Percentiles rank a stretch among this genome's conserved stretches.
Evolutionary conservation across 2,888 invertebrate species (phyloP).

Genomic region (Protophormia terraenovae): DNA sequence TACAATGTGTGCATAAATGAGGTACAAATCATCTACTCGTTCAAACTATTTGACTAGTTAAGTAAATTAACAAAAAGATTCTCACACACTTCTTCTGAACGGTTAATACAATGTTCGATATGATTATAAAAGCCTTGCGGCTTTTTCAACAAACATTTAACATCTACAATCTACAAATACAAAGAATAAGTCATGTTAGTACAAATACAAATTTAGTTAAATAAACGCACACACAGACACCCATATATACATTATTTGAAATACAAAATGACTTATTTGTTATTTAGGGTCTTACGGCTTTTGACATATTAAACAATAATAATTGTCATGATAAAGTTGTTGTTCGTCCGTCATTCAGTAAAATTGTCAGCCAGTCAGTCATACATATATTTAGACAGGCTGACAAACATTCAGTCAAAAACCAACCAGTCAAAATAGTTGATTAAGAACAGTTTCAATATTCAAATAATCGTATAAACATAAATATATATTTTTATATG

Average conservation of each 20-base stretch:
- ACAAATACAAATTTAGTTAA: no score
- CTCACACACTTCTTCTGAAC: constrained; percentile 17
- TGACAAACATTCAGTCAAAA: background rate
- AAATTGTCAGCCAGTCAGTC: constrained; percentile 13
- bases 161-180: background rate
- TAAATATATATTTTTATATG: background rate
- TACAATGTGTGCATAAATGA: background rate
- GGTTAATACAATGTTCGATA: constrained; percentile 5
- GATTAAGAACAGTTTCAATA: constrained; percentile 57
- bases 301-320: constrained; percentile 63
- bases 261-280: constrained; percentile 57
- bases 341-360: constrained; percentile 32
- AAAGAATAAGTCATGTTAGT: constrained; percentile 14
- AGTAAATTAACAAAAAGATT: constrained; percentile 44
- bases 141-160: constrained; percentile 45
- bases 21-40: background rate
- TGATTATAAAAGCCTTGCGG: constrained; percentile 48
- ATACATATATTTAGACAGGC: background rate
- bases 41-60: background rate
- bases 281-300: constrained; percentile 46
- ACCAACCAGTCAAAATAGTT: constrained; percentile 43
- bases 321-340: constrained; percentile 63
- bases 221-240: background rate
- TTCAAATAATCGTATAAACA: constrained; percentile 4
- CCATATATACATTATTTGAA: constrained; percentile 1